Evolutionary conservation across 1,140 invertebrate species (phyloP).

Genomic region (Tetraneura akinire): DNA sequence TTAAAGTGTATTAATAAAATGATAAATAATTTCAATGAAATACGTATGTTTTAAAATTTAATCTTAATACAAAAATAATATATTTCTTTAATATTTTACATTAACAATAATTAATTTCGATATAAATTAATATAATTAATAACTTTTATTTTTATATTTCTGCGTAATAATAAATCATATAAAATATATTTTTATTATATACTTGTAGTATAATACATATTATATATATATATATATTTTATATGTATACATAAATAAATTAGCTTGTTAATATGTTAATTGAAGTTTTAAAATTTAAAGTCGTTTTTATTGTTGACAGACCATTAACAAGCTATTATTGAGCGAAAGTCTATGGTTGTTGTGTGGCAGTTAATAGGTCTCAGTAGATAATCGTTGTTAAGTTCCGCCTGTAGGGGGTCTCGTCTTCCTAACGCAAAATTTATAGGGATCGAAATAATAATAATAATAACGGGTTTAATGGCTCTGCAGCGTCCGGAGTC

Average conservation of each 20-base stretch:
- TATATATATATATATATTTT: too few species aligned
- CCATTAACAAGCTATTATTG: conserved; percentile 32
- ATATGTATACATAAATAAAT: too few species aligned
- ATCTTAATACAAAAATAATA: background rate
- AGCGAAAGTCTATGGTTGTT: conserved; percentile 1
- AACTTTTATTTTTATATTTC: too few species aligned
- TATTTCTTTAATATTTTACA: too few species aligned
- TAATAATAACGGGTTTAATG: conserved; percentile 49
- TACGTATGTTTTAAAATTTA: background rate
- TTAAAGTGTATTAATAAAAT: background rate
- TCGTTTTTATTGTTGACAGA: background rate
- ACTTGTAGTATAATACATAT: too few species aligned
- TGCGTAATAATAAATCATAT: too few species aligned
- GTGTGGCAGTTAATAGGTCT: conserved; percentile 40
- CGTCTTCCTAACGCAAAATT: conserved; percentile 5
- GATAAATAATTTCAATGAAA: background rate
- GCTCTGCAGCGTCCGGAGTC: background rate
- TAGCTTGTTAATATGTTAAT: conserved; percentile 3
- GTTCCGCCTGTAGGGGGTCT: conserved; percentile 13
- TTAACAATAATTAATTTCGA: too few species aligned
- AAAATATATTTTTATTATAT: too few species aligned
- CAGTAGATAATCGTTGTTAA: conserved; percentile 36
- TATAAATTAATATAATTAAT: too few species aligned
- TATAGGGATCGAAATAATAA: conserved; percentile 46
- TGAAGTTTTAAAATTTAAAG: conserved; percentile 11